Percentiles rank a stretch among this genome's conserved stretches.
These are phyloP conservation scores for Apamea anceps DNA, from an alignment of 2,888 invertebrate genomes.

Conservation along the genomic window DNA sequence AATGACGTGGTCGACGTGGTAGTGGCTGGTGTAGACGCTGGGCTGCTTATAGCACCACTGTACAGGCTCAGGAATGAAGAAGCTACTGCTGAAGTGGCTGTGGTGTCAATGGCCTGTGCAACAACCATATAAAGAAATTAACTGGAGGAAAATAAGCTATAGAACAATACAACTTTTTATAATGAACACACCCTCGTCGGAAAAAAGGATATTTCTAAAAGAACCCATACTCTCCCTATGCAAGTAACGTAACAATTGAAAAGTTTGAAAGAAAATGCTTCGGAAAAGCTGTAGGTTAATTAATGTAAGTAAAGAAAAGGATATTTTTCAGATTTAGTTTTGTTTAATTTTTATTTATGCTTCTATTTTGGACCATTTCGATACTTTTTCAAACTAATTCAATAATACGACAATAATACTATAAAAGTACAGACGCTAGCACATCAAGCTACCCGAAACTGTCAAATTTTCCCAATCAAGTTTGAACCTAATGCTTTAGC, in stretches of 20 bases:
- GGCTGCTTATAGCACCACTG: conserved; percentile 87
- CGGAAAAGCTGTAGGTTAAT: neutral
- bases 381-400: neutral
- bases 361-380: neutral
- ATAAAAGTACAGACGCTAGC: no score
- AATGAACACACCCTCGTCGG: neutral
- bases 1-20: conserved; percentile 75
- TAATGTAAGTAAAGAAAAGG: neutral
- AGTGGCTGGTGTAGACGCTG: conserved; percentile 80
- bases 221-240: neutral
- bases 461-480: no score
- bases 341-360: neutral
- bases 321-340: neutral
- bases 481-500: no score
- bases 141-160: neutral
- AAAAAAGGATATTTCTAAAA: conserved; percentile 10
- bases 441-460: no score
- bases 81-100: conserved; percentile 89
- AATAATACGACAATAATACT: neutral
- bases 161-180: neutral
- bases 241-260: neutral
- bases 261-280: neutral
- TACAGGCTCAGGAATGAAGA: conserved; percentile 89
- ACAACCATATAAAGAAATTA: neutral
- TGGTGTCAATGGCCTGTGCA: conserved; percentile 90